Evolutionary conservation across 2,797 vertebrate genomes (phyloP), one percentile per base, ranked within the genome.

Genomic region (Notolabrus celidotus): DNA sequence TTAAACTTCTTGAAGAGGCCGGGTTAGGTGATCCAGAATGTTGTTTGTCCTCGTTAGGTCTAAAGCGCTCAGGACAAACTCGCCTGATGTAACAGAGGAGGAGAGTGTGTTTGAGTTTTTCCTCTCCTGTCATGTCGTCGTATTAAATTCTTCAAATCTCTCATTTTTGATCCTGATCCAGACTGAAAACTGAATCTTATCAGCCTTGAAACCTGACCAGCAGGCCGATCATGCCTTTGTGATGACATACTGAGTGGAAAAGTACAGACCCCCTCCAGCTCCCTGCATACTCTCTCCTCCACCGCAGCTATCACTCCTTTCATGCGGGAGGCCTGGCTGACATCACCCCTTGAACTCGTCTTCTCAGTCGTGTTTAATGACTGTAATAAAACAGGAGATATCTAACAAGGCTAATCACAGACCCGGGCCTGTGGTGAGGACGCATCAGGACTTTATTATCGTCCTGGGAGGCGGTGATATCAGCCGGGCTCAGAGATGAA

Each of bases 201-300:
- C 90, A 84, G 77, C 10, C 38, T 63, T 82, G 88, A 89, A 91
- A 90, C 82, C 72, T 73, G 78, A 88, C 77, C 85, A 75, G 71
- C 74, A 61, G 74, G 82, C 85, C 70, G 31, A 88, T 90, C 85
- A 87, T 92, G 75, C 89, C 85, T 92, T 82, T 81, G 84, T 64
- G 86, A 89, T 92, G 89, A 92, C 90, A 91, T 77, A 79, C 29
- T 33, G 15, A 88, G 85, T 90, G 90, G 89, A 92, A 92, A 93
- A 91, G 81, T 90, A 91, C 92, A 91, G 86, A 86, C 83, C 84
- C 88, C 86, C 75, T 73, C 71, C 46, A 74, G 74, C 86, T 77
- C 72, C 66, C 62, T 84, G 71, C 71, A 77, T 83, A 83, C 79
- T 84, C 84, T 87, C 72, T 86, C 74, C 86, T 88, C 65, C 16